Conservation (phyloP, 2,113 vertebrate species). For the Percina caprodes region DNA sequence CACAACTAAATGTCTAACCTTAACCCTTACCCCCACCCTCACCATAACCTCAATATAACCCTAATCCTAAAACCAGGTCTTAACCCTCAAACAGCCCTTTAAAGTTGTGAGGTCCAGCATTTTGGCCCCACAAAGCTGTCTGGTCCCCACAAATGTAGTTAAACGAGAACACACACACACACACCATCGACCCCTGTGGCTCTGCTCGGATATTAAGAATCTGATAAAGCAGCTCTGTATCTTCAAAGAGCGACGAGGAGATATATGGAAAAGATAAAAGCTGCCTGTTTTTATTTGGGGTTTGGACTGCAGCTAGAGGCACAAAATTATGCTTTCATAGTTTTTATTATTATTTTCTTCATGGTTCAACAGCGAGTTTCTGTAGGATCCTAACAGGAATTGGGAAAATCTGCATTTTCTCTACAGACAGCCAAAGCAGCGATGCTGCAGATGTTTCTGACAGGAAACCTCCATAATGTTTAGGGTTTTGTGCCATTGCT, state of each 20-base stretch:
- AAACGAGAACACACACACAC: neutral
- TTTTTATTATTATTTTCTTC: neutral
- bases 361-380: neutral
- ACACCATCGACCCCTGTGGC: neutral
- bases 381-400: neutral
- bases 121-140: no score
- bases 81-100: no score
- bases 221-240: conserved; percentile 1
- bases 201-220: neutral
- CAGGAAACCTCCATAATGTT: neutral
- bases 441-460: neutral
- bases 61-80: no score
- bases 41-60: no score
- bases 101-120: no score
- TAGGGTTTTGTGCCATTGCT: neutral
- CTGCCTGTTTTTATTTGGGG: no score
- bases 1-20: no score
- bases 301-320: neutral
- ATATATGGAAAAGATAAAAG: neutral
- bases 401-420: neutral
- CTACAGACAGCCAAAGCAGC: neutral
- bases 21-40: no score
- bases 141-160: no score
- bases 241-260: conserved; percentile 3
- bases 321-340: neutral